A percentile compares a stretch with the other conserved stretches of the same genome.
Evolutionary conservation across 1,140 invertebrate genomes (phyloP).

Genomic region (Acromyrmex echinatior): DNA sequence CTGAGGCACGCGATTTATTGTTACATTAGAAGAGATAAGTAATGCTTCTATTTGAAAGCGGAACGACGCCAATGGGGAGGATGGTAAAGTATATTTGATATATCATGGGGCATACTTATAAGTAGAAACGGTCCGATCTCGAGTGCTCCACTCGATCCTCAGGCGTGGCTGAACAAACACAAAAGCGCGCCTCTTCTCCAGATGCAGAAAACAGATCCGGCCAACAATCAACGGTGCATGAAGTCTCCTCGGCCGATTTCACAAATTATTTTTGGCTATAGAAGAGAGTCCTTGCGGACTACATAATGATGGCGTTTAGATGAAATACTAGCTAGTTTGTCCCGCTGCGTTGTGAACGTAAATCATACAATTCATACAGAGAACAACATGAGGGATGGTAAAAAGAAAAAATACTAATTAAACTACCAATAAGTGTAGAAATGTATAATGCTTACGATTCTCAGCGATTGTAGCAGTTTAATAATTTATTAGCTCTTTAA

Average conservation of each 20-base stretch:
- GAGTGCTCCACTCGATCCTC: conserved; percentile 63
- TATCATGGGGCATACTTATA: conserved; percentile 67
- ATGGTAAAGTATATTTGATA: conserved; percentile 56
- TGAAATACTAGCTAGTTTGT: conserved; percentile 7
- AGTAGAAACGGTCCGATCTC: conserved; percentile 71
- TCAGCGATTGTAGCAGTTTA: too few relatives aligned
- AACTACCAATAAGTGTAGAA: background rate
- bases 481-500: background rate
- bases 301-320: conserved; percentile 33
- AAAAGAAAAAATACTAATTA: background rate
- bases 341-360: background rate
- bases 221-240: conserved; percentile 50
- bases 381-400: background rate
- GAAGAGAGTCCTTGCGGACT: conserved; percentile 7
- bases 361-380: background rate
- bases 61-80: conserved; percentile 69
- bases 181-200: conserved; percentile 70
- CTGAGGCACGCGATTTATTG: background rate
- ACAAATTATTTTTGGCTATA: conserved; percentile 56
- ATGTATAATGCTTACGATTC: too few relatives aligned
- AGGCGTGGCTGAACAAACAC: conserved; percentile 77
- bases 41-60: conserved; percentile 10
- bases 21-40: background rate
- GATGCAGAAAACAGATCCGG: conserved; percentile 61
- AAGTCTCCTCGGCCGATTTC: conserved; percentile 57